These are phyloP conservation scores for Mus minutoides DNA, from an alignment of 2,797 vertebrate genomes.

Conservation along the genomic window DNA sequence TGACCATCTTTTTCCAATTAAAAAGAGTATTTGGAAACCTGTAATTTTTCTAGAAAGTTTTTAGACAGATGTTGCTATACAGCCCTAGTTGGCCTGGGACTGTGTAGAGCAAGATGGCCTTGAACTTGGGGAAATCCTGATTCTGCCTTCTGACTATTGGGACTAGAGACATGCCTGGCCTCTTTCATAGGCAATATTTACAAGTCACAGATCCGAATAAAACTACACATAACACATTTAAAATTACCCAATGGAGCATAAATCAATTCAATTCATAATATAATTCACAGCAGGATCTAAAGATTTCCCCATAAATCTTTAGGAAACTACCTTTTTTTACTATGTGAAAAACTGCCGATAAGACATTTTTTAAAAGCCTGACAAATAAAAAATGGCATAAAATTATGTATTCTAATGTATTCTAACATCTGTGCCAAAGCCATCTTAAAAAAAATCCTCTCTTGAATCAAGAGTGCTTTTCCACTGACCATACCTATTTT, in stretches of 20 bases:
- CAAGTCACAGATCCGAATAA: slow-evolving; percentile 59
- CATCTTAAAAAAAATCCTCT: background rate
- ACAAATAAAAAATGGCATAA: slow-evolving; percentile 34
- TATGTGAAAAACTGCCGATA: background rate
- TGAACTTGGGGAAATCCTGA: background rate
- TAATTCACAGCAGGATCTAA: slow-evolving; percentile 11
- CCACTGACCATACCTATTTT: slow-evolving; percentile 14
- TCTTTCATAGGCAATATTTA: slow-evolving; percentile 57
- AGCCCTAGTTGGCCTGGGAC: background rate
- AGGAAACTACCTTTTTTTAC: background rate
- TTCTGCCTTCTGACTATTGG: background rate
- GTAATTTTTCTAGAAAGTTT: slow-evolving; percentile 11
- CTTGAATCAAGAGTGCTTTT: slow-evolving; percentile 43
- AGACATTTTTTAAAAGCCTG: background rate
- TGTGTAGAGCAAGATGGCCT: background rate
- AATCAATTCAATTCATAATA: slow-evolving; percentile 43
- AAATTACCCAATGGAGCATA: slow-evolving; percentile 43
- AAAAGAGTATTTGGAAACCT: background rate
- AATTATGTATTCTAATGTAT: slow-evolving; percentile 63
- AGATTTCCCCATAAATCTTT: background rate
- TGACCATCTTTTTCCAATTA: background rate
- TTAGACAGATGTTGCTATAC: background rate
- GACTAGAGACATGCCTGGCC: background rate
- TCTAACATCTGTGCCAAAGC: slow-evolving; percentile 29
- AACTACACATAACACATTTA: slow-evolving; percentile 44